Evolutionary conservation across 2,888 invertebrate species (phyloP).

Genomic region (Thereva unica): DNA sequence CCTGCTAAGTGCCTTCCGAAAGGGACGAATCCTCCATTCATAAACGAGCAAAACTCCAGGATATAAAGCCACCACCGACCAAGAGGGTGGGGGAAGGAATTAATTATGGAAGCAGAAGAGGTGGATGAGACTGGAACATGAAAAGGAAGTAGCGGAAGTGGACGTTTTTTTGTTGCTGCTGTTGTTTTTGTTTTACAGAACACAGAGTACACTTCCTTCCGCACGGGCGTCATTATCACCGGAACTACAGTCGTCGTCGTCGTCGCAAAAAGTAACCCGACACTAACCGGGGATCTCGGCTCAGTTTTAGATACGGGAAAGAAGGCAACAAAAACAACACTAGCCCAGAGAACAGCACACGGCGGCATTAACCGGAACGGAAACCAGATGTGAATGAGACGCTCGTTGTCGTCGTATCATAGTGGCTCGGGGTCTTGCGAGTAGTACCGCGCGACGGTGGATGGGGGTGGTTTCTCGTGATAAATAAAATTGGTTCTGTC

Average conservation of each 20-base stretch:
- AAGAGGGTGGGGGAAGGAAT: background rate
- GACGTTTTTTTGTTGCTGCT: no score
- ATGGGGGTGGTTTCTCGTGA: no score
- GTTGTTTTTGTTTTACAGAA: constrained; percentile 12
- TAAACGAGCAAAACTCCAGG: no score
- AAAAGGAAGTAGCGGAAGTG: constrained; percentile 29
- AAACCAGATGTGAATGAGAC: constrained; percentile 18
- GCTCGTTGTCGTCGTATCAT: background rate
- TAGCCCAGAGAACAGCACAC: no score
- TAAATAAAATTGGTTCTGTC: no score
- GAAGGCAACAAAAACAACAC: no score
- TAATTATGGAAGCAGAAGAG: constrained; percentile 7
- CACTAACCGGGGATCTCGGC: constrained; percentile 17
- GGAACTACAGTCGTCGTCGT: constrained; percentile 17
- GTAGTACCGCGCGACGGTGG: no score
- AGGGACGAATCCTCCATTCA: no score
- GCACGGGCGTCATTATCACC: constrained; percentile 29
- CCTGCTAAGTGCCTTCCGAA: no score
- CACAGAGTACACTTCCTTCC: constrained; percentile 26
- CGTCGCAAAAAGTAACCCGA: constrained; percentile 28
- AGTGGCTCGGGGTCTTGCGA: no score
- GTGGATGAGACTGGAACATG: constrained; percentile 4
- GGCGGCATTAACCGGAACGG: constrained; percentile 16
- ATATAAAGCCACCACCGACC: background rate
- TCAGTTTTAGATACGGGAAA: background rate